These are phyloP conservation scores for Puffinus mauretanicus DNA, from an alignment of 2,113 vertebrate genomes.

Conservation along the genomic window DNA sequence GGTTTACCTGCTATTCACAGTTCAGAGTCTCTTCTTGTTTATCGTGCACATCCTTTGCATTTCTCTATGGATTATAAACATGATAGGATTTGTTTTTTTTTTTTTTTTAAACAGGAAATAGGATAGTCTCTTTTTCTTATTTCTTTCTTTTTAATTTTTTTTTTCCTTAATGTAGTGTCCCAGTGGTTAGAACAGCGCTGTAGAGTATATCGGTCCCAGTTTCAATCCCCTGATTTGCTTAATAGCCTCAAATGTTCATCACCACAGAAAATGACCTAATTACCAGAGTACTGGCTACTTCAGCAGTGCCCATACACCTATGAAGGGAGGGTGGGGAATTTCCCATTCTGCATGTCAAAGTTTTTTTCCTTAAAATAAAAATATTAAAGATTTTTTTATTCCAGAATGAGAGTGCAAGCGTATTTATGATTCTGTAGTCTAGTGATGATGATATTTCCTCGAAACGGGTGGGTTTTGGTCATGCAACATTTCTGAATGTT, in stretches of 20 bases:
- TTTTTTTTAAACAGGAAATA: background rate
- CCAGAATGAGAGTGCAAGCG: background rate
- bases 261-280: background rate
- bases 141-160: too few relatives aligned
- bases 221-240: background rate
- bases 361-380: background rate
- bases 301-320: background rate
- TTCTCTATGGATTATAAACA: background rate
- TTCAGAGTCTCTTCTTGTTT: background rate
- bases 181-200: background rate
- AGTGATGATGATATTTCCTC: background rate
- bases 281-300: background rate
- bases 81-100: background rate
- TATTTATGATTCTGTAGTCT: background rate
- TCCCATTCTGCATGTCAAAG: background rate
- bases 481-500: background rate
- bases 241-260: background rate
- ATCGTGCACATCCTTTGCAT: background rate
- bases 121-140: rapidly evolving
- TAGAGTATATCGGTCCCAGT: background rate
- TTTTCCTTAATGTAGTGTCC: background rate
- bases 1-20: background rate
- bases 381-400: background rate
- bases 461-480: background rate
- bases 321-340: background rate